phyloP scores from a whole-genome alignment of 2,797 vertebrate species.

The Pipistrellus kuhlii region DNA sequence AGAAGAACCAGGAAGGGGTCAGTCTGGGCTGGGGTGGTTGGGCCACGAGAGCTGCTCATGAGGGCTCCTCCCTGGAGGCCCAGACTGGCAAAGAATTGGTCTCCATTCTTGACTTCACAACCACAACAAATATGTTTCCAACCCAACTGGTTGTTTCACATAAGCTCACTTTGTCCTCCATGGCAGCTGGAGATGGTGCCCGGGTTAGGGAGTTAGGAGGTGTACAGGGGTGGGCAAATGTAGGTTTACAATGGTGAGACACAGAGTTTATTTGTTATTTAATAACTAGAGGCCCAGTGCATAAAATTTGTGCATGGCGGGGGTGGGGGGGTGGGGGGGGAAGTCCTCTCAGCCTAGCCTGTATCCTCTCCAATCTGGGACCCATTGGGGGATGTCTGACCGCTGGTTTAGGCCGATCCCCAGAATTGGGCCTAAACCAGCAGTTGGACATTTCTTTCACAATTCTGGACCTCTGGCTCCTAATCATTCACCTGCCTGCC shows the following conservation, averaged over 20 bases:
- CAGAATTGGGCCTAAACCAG: too few species aligned
- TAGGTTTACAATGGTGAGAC: background rate
- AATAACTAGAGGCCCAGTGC: too few species aligned
- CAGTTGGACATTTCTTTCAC: too few species aligned
- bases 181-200: conserved; percentile 38
- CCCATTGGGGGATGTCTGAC: too few species aligned
- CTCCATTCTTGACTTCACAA: conserved; percentile 41
- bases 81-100: background rate
- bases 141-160: conserved; percentile 80
- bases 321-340: too few species aligned
- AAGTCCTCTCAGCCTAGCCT: too few species aligned
- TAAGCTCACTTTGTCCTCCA: conserved; percentile 76
- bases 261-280: background rate
- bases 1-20: background rate
- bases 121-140: conserved; percentile 77
- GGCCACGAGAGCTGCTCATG: background rate
- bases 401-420: too few species aligned
- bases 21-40: background rate
- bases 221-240: background rate
- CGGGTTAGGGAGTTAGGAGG: background rate
- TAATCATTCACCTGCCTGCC: too few species aligned
- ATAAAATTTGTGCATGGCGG: too few species aligned
- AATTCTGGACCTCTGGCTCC: too few species aligned
- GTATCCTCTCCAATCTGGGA: too few species aligned
- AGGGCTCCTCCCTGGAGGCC: background rate